phyloP scores from a whole-genome alignment of 2,113 vertebrate species.

The Mastomys coucha region DNA sequence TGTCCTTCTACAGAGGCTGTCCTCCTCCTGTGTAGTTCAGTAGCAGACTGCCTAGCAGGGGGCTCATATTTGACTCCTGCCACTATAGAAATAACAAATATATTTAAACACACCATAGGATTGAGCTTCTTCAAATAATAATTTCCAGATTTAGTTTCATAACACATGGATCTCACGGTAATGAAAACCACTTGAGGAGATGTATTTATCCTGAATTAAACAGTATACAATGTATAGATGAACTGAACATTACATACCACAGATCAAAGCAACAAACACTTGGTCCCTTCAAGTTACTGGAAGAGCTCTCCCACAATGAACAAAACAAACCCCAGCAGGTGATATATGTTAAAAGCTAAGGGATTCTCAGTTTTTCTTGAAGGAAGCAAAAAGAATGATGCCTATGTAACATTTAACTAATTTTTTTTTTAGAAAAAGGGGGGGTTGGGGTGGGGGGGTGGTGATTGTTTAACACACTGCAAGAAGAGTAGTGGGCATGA shows the following conservation, averaged over 20 bases:
- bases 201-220: neutral
- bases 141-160: conserved; percentile 36
- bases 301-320: neutral
- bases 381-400: neutral
- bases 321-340: neutral
- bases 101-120: neutral
- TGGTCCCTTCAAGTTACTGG: neutral
- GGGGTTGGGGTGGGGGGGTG: too few species aligned
- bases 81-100: neutral
- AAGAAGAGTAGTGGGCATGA: neutral
- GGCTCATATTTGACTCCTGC: neutral
- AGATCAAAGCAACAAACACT: conserved; percentile 34
- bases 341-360: conserved; percentile 27
- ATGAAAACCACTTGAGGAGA: neutral
- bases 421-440: neutral
- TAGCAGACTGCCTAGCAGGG: neutral
- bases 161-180: neutral
- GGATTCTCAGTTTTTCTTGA: conserved; percentile 45
- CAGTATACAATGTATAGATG: neutral
- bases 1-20: neutral
- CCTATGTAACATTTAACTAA: neutral
- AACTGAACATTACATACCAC: neutral
- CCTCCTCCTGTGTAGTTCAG: neutral
- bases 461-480: too few species aligned
- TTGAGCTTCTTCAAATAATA: conserved; percentile 53